Base-by-base conservation (phyloP, 1,140 invertebrate genomes). In the Phthorimaea operculella region DNA sequence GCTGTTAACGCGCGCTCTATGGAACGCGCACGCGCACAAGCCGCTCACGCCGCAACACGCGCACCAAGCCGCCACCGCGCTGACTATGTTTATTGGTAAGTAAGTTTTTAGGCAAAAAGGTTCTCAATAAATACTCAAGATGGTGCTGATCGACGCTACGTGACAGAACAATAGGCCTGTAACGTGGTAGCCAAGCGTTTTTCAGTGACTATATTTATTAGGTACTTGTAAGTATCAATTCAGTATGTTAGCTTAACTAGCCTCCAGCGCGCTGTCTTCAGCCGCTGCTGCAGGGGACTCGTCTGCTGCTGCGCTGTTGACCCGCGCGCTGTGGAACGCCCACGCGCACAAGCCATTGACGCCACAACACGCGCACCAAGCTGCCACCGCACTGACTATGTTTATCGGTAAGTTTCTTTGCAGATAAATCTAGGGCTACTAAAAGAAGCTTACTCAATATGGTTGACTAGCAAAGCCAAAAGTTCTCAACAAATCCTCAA, bases 261-360 rank as follows among this genome's bases (percentile, higher is more conserved):
- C 69, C 0, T 66, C 72, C 44, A 58, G 50, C 8, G 76, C 76
- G 36, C 62, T 79, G 33, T 16, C 36, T 0, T 59, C 18, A 5
- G 70, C 75, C 8, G 74, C 73, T 1, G 54, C 33, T 1, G 47
- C 57, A 1, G 52, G 59, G 1, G 77, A 80, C 64, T 63, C 68
- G n/a, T 49, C 59, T 5, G 52, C 71, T 11, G 79, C 73, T 0
- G 73, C 76, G 57, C 60, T 83, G 52, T 63, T 83, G 0, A 72
- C 76, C 12, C 74, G 79, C 28, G 79, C 79, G 18, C 61, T 83
- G 5, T 83, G 79, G 79, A 83, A 83, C 62, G 78, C 79, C 52
- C 69, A 74, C 28, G 72, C 73, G 52, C 75, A 78, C 52, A 28
- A 45, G 0, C 64, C 68, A 36, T 58, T 79, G 8, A 53, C 64